Percentiles rank a stretch among this genome's conserved stretches.
phyloP scores from a whole-genome alignment of 1,140 invertebrate species.

The Saccostrea glomerata region DNA sequence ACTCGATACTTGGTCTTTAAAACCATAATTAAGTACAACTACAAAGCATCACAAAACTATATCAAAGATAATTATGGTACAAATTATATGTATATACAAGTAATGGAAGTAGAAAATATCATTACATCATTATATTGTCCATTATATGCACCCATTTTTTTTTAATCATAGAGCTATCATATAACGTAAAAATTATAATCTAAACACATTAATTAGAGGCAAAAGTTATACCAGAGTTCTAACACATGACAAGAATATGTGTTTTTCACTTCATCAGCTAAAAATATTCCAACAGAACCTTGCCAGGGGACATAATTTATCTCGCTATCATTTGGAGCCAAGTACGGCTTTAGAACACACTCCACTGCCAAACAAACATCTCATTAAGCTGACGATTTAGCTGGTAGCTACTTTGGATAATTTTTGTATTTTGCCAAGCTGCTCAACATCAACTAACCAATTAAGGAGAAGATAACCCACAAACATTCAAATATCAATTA shows the following conservation, averaged over 20 bases:
- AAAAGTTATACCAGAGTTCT: background rate
- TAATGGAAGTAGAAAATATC: too few relatives aligned
- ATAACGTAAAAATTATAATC: background rate
- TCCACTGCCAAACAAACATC: constrained; percentile 12
- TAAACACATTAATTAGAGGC: background rate
- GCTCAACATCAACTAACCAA: background rate
- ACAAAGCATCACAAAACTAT: too few relatives aligned
- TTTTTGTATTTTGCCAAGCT: background rate
- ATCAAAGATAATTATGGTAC: too few relatives aligned
- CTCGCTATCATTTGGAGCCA: background rate
- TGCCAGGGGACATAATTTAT: background rate
- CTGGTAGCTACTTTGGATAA: constrained; percentile 13
- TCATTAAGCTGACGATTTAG: background rate
- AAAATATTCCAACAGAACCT: background rate
- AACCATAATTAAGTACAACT: too few relatives aligned
- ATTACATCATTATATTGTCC: too few relatives aligned
- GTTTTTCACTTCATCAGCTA: background rate
- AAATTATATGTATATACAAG: too few relatives aligned
- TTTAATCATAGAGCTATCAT: too few relatives aligned
- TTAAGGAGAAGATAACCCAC: constrained; percentile 21
- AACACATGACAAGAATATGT: background rate
- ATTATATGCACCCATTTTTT: too few relatives aligned
- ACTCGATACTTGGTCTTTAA: too few relatives aligned
- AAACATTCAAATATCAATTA: constrained; percentile 26
- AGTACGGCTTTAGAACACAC: background rate